Conservation (phyloP, 2,113 vertebrate genomes). For the Cebus imitator region DNA sequence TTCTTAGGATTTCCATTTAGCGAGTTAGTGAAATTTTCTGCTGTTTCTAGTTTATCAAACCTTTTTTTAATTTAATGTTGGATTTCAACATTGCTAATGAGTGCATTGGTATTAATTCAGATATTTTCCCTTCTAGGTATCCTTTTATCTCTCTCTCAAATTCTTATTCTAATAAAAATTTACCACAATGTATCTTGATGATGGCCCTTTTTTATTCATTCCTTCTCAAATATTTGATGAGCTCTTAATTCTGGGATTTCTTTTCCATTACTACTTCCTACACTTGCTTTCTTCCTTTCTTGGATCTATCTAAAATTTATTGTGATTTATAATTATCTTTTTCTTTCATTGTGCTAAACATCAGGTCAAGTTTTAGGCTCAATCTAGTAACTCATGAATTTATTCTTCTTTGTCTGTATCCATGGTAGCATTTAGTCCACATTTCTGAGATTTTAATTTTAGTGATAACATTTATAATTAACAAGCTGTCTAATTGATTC, state of each 20-base stretch:
- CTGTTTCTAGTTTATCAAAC: not conserved
- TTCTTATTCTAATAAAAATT: not conserved
- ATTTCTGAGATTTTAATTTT: not conserved
- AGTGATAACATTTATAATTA: not conserved
- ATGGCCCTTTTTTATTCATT: not conserved
- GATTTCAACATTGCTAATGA: not conserved
- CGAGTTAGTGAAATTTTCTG: not conserved
- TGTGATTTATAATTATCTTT: not conserved
- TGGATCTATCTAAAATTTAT: not conserved
- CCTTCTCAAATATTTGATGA: not conserved
- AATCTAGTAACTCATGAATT: not conserved
- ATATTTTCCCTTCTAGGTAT: not conserved
- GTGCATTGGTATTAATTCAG: not conserved
- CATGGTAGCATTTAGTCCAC: not conserved
- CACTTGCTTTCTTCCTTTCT: not conserved
- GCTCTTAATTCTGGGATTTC: not conserved
- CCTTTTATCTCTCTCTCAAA: not conserved
- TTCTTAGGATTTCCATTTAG: not conserved
- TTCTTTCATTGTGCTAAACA: not conserved
- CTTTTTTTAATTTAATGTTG: not conserved
- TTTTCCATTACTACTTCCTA: not conserved
- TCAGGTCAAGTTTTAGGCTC: not conserved
- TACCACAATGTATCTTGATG: not conserved
- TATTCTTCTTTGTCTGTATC: not conserved
- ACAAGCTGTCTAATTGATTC: not conserved